Evolutionary conservation across 1,140 invertebrate genomes (phyloP).

Genomic region (Ceratoteleas bidentatus): DNA sequence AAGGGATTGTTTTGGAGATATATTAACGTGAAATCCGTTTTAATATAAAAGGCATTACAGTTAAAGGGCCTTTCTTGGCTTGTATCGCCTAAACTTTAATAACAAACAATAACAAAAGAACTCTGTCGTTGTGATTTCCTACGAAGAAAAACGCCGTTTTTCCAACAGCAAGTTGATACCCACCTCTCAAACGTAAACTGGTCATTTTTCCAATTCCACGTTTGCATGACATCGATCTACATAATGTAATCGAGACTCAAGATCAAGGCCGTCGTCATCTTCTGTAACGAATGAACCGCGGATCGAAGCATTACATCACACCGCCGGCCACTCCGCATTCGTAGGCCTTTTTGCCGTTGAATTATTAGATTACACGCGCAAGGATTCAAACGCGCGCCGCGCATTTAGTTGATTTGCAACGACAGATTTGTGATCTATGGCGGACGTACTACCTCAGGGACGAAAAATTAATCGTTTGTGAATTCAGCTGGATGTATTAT

Average conservation of each 20-base stretch:
- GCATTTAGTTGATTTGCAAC: not conserved
- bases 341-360: slow-evolving; percentile 63
- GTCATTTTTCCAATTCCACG: slow-evolving; percentile 20
- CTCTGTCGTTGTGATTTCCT: too few relatives aligned
- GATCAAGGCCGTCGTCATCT: slow-evolving; percentile 73
- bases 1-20: too few relatives aligned
- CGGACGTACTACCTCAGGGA: not conserved
- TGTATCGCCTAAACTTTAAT: too few relatives aligned
- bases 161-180: too few relatives aligned
- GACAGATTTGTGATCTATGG: not conserved
- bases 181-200: not conserved
- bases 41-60: too few relatives aligned
- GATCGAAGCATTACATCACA: slow-evolving; percentile 70
- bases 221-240: slow-evolving; percentile 41
- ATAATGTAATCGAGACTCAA: slow-evolving; percentile 68
- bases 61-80: too few relatives aligned
- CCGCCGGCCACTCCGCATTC: slow-evolving; percentile 2
- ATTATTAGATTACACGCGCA: slow-evolving; percentile 61
- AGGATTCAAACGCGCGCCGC: slow-evolving; percentile 14
- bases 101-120: too few relatives aligned
- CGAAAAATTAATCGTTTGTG: not conserved
- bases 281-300: slow-evolving; percentile 69
- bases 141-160: too few relatives aligned
- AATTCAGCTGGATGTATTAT: not conserved
- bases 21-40: too few relatives aligned